Evolutionary conservation across 2,888 invertebrate genomes (phyloP).

Genomic region (Lissocephala sabroskyi): DNA sequence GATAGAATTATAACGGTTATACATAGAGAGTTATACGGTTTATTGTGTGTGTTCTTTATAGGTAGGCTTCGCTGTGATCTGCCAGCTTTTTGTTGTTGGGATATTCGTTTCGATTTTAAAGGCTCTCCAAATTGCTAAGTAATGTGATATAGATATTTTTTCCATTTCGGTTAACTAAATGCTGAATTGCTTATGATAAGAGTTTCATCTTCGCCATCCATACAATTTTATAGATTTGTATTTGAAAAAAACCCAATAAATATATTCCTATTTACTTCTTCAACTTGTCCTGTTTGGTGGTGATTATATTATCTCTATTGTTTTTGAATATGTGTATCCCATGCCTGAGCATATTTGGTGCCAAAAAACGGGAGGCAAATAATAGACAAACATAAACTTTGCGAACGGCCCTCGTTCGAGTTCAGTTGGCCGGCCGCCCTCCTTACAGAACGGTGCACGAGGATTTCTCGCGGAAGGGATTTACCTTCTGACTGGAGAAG

Average conservation of each 20-base stretch:
- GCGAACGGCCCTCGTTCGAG: no score
- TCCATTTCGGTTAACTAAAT: constrained; percentile 14
- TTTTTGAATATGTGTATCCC: no score
- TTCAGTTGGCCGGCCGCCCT: no score
- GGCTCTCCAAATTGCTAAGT: constrained; percentile 23
- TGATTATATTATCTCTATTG: background rate
- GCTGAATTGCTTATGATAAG: constrained; percentile 22
- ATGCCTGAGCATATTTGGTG: no score
- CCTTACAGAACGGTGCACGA: constrained; percentile 87
- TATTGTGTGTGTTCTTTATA: no score
- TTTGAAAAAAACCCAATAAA: constrained; percentile 5
- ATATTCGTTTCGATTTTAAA: constrained; percentile 44
- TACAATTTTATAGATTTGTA: background rate
- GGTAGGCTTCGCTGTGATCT: no score
- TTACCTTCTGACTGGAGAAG: constrained; percentile 95
- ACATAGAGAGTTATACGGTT: no score
- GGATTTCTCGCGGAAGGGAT: constrained; percentile 96
- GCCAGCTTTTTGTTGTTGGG: constrained; percentile 50
- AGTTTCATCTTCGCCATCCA: background rate
- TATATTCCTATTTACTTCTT: no score
- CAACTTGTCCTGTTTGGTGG: no score
- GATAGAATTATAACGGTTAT: no score
- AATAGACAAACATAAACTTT: no score
- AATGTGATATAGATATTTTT: constrained; percentile 19
- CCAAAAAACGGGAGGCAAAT: no score